Conservation (phyloP, 2,797 vertebrate species). For the Amphiprion clarkii region DNA sequence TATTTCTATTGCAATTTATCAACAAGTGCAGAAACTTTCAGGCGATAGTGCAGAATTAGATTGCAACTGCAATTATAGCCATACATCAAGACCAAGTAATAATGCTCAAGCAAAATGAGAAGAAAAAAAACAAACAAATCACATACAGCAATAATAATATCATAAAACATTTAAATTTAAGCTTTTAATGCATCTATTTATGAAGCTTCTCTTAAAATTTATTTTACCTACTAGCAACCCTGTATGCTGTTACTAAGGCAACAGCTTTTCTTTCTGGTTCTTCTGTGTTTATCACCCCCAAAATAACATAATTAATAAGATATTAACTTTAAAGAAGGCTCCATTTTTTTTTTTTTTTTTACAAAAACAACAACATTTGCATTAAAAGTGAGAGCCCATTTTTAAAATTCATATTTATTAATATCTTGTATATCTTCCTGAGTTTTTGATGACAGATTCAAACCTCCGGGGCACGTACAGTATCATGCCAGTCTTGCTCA, state of each 20-base stretch:
- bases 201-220: not conserved
- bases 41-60: too few relatives aligned
- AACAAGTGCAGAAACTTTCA: not conserved
- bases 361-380: not conserved
- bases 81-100: too few relatives aligned
- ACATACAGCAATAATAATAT: not conserved
- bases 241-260: conserved; percentile 19
- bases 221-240: not conserved
- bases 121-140: not conserved
- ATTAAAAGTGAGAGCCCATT: not conserved
- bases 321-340: not conserved
- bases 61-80: not conserved
- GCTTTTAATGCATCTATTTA: not conserved
- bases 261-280: not conserved
- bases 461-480: not conserved
- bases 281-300: not conserved
- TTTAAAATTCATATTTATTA: not conserved
- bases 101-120: too few relatives aligned
- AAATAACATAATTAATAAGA: not conserved
- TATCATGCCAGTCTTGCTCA: not conserved
- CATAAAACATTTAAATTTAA: not conserved
- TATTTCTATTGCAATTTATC: not conserved
- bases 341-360: too few relatives aligned
- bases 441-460: not conserved
- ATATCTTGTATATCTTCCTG: not conserved